Base-by-base conservation (phyloP, 2,888 invertebrate species). In the Sussaba pulchella region DNA sequence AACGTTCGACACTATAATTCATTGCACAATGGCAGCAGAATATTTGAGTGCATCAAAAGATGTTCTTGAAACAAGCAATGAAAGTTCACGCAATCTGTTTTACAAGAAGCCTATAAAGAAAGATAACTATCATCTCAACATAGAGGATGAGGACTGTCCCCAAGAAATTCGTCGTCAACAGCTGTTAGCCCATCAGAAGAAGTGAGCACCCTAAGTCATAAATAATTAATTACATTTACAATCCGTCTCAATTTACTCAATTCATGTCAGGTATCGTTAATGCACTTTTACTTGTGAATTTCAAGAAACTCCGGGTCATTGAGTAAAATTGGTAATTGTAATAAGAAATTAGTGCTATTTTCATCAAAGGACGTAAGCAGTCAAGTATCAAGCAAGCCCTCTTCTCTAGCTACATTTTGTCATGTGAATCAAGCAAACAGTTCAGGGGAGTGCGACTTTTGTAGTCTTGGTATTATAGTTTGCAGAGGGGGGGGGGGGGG, bases 101-200 rank as follows among this genome's bases (percentile, higher is more conserved):
- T 92, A 92, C 69, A 92, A 92, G 75, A 91, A 88, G 52, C 92
- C 89, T 5, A 88, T 91, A 71, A 90, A 85, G 59, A 90, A 83
- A 43, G 79, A 89, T 74, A 91, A 92, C 84, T 86, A 81, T 69
- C 91, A 85, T 54, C 74, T 91, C 6, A 89, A 89, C 31, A 19
- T 85, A 10, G 88, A 90, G 14, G 83, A 83, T 14, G 85, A 88
- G 41, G 88, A 90, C 2, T 88, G 89, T 36, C 89, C 89, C 12
- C 92, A 92, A 77, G 91, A 91, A 83, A 83, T 89, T 59, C 86
- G 92, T 80, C 86, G 92, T 50, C 88, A 87, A 75, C 79, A 84
- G 31, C 81, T 92, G 43, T 81, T 92, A 12, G 57, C 85, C 12
- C 84, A 87, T 72, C 92, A 92, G 41, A 92, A 91, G 84, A 86